Evolutionary conservation across 2,888 invertebrate species (phyloP).

Genomic region (Troides aeacus): DNA sequence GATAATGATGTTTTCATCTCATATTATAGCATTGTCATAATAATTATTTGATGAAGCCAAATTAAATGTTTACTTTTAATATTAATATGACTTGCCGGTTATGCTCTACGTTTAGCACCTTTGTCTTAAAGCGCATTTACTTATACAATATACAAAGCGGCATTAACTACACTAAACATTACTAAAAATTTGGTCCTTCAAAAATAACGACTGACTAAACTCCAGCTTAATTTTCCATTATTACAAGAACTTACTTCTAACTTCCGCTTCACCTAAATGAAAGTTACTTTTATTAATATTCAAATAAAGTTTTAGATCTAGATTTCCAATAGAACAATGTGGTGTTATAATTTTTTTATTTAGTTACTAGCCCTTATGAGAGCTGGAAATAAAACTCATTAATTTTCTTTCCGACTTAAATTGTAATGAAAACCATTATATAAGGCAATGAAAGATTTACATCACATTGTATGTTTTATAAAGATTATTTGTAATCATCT

Average conservation of each 20-base stretch:
- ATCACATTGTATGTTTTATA: background rate
- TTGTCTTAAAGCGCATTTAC: constrained; percentile 16
- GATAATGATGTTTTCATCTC: background rate
- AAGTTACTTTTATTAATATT: too few relatives aligned
- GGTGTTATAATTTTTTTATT: too few relatives aligned
- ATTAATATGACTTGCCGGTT: constrained; percentile 4
- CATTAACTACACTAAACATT: constrained; percentile 7
- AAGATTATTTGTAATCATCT: background rate
- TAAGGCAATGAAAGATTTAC: too few relatives aligned
- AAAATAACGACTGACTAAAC: constrained; percentile 2
- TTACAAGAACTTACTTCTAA: background rate
- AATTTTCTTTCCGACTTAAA: too few relatives aligned
- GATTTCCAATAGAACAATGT: too few relatives aligned
- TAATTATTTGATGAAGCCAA: too few relatives aligned
- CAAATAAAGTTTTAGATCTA: too few relatives aligned
- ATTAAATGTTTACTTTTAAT: background rate
- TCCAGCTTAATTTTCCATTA: background rate
- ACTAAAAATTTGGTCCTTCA: constrained; percentile 26
- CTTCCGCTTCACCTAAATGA: background rate
- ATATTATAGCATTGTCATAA: too few relatives aligned
- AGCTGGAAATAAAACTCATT: too few relatives aligned
- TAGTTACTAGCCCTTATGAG: too few relatives aligned
- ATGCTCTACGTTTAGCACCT: constrained; percentile 25
- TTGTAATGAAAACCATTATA: too few relatives aligned
- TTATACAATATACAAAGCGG: constrained; percentile 16